Evolutionary conservation across 2,113 vertebrate species (phyloP), one percentile per base, ranked within the genome.

Genomic region (Crypturellus undulatus): DNA sequence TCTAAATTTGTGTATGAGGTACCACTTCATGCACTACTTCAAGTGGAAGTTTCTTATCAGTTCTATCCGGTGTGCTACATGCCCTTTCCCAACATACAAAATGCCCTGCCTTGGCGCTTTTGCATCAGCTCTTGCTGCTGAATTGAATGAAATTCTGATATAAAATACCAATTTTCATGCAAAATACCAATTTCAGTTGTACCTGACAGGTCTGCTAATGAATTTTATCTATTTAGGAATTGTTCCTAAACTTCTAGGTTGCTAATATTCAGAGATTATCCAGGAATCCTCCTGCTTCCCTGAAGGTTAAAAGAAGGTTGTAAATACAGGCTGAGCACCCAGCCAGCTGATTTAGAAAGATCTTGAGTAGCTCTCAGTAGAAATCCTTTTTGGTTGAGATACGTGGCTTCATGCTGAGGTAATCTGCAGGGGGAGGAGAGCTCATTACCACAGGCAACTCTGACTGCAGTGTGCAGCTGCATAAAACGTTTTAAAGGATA

Each of bases 341-440:
- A 79, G 89, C 71, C 71, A 64, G 63, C 67, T 96, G 60, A 92
- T 93, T 92, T 56, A 81, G 81, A 97, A 93, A 70, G 67, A 79
- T 56, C 77, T 92, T 79, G 56, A 79, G 65, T 92, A 96, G 84
- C 79, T 90, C 75, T 91, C 47, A 1, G 30, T 71, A 88, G 56
- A 73, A 91, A 42, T 90, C 42, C 87, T 63, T 62, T 30, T 60
- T 82, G 58, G 87, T 95, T 94, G 88, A 94, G 68, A 89, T 85
- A 65, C 2, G 7, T 79, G 76, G 84, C 79, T 93, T 85, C 86
- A 47, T 54, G 90, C 90, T 94, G 93, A 87, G 90, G 78, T 96
- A 95, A 90, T 95, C 75, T 91, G 92, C 76, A 89, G 85, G 64
- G 52, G 76, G 96, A 92, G 82, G 83, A 79, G 79, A 89, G 85